Conservation (phyloP, 2,888 invertebrate genomes). For the Caenorhabditis sp. region DNA sequence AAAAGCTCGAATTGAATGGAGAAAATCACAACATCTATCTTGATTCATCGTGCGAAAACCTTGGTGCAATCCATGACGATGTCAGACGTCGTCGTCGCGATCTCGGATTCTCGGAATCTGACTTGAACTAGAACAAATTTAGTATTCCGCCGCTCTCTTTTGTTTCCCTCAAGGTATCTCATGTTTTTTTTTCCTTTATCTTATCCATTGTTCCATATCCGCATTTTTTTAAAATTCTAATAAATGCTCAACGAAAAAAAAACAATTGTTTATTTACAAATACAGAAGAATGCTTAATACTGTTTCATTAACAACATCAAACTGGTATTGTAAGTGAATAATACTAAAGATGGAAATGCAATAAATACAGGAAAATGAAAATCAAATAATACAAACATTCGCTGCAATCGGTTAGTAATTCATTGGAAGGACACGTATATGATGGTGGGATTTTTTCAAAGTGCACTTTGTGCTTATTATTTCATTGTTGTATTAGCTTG, state of each 20-base stretch:
- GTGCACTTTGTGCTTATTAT: background rate
- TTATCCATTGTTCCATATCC: background rate
- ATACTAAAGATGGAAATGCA: background rate
- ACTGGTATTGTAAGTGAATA: constrained; percentile 1
- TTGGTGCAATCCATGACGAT: constrained; percentile 64
- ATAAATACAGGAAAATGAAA: background rate
- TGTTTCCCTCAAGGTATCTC: constrained; percentile 3
- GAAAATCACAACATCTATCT: constrained; percentile 63
- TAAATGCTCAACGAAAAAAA: background rate
- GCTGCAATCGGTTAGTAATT: background rate
- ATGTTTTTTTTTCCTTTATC: constrained; percentile 4
- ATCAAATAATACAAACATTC: constrained; percentile 1
- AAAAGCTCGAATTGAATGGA: constrained; percentile 58
- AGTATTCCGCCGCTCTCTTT: background rate
- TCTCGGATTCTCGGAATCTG: constrained; percentile 53
- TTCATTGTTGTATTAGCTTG: background rate
- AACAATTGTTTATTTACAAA: background rate
- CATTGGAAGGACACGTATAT: background rate
- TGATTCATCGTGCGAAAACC: constrained; percentile 69
- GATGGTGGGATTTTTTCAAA: background rate
- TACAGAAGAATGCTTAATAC: background rate
- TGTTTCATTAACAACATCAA: background rate
- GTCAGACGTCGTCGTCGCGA: constrained; percentile 58
- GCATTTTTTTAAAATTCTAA: constrained; percentile 13
- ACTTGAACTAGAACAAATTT: constrained; percentile 24